Evolutionary conservation across 2,113 vertebrate genomes (phyloP).

Genomic region (Tetrax tetrax): DNA sequence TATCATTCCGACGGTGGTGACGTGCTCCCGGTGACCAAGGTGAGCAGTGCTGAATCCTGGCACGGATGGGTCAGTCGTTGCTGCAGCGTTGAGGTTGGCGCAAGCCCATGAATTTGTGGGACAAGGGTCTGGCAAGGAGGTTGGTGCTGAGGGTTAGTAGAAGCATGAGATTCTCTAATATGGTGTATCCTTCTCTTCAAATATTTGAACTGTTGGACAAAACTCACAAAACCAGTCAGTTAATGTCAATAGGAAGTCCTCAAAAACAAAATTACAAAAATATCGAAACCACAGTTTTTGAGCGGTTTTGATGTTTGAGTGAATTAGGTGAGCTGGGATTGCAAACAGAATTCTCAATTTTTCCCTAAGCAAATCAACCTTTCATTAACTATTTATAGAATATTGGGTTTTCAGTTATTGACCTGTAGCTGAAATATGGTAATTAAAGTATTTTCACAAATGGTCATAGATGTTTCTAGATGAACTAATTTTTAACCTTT

Average conservation of each 20-base stretch:
- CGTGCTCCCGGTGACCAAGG: neutral
- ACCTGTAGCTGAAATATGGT: neutral
- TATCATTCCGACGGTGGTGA: rapidly evolving
- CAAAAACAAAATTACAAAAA: neutral
- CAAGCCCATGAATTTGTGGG: rapidly evolving
- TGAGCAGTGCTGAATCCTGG: neutral
- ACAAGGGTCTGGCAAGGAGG: rapidly evolving
- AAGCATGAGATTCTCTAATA: neutral
- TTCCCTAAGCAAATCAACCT: neutral
- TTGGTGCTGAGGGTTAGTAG: neutral
- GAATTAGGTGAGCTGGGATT: neutral
- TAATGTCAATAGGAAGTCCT: neutral
- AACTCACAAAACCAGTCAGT: neutral
- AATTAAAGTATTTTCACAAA: neutral
- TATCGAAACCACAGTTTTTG: rapidly evolving
- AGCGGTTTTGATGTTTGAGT: rapidly evolving
- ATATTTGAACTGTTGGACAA: neutral
- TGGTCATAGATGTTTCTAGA: neutral
- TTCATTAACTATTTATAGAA: neutral
- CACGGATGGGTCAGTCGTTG: neutral
- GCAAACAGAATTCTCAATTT: neutral
- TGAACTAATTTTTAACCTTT: neutral
- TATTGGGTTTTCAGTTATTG: neutral
- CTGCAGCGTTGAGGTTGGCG: rapidly evolving
- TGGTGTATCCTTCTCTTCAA: neutral